Evolutionary conservation across 1,140 invertebrate genomes (phyloP).

Genomic region (Elymnias hypermnestra): DNA sequence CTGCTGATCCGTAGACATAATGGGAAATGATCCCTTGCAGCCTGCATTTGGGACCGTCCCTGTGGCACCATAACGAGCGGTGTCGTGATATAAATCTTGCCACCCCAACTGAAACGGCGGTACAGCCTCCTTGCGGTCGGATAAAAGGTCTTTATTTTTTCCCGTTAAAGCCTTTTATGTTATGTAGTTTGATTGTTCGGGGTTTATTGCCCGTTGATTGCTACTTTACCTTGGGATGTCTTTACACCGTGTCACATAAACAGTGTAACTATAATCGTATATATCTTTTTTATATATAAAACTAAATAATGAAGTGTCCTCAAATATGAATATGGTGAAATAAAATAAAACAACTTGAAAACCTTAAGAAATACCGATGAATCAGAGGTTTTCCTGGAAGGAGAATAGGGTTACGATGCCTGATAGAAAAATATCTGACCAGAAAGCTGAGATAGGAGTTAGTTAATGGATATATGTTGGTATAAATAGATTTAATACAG

Average conservation of each 20-base stretch:
- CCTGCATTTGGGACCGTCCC: slow-evolving; percentile 54
- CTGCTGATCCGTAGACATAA: slow-evolving; percentile 53
- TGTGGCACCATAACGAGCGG: slow-evolving; percentile 64
- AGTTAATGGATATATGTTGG: no score
- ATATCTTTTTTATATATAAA: no score
- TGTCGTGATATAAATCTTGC: slow-evolving; percentile 70
- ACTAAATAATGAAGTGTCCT: no score
- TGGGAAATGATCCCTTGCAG: slow-evolving; percentile 38
- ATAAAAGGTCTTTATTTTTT: slow-evolving; percentile 59
- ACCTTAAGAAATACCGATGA: no score
- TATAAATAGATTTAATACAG: no score
- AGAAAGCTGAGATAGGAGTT: no score
- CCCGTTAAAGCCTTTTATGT: slow-evolving; percentile 53
- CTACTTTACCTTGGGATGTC: slow-evolving; percentile 16
- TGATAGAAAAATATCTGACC: no score
- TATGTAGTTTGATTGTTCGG: slow-evolving; percentile 52
- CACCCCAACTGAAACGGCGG: slow-evolving; percentile 48
- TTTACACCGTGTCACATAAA: slow-evolving; percentile 5
- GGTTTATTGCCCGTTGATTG: slow-evolving; percentile 40
- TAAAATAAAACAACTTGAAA: no score
- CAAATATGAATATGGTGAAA: no score
- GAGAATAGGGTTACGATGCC: no score
- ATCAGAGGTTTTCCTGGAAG: no score
- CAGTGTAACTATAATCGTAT: no score
- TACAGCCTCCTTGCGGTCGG: slow-evolving; percentile 15